Conservation (phyloP, 2,113 vertebrate species). For the Cisticola juncidis region DNA sequence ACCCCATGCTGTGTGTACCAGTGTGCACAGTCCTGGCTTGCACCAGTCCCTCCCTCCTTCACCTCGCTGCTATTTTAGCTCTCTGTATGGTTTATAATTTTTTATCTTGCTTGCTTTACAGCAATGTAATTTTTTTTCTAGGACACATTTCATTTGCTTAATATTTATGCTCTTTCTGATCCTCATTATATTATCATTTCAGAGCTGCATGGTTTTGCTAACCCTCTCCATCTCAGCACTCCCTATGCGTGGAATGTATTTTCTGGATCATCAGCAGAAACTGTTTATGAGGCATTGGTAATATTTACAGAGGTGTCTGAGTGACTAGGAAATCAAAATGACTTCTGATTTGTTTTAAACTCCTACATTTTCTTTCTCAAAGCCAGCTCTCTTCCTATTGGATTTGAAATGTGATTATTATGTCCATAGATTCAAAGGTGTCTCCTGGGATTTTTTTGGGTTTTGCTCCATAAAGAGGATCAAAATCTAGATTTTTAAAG, state of each 20-base stretch:
- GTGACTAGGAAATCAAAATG: background rate
- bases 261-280: background rate
- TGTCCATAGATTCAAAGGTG: background rate
- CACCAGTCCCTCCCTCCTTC: background rate
- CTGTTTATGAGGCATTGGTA: background rate
- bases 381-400: background rate
- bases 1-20: background rate
- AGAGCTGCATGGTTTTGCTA: background rate
- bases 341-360: background rate
- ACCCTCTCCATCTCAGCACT: background rate
- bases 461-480: background rate
- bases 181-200: background rate
- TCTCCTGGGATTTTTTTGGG: background rate
- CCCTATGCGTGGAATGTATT: background rate
- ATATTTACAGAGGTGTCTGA: background rate
- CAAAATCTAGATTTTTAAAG: background rate
- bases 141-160: background rate
- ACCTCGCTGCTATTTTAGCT: background rate
- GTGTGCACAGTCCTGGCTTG: rapidly evolving
- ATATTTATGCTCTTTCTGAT: background rate
- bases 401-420: background rate
- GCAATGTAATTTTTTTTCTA: background rate
- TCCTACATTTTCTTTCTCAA: background rate
- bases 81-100: background rate
- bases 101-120: background rate